Evolutionary conservation across 1,140 invertebrate species (phyloP).

Genomic region (Sesamia nonagrioides): DNA sequence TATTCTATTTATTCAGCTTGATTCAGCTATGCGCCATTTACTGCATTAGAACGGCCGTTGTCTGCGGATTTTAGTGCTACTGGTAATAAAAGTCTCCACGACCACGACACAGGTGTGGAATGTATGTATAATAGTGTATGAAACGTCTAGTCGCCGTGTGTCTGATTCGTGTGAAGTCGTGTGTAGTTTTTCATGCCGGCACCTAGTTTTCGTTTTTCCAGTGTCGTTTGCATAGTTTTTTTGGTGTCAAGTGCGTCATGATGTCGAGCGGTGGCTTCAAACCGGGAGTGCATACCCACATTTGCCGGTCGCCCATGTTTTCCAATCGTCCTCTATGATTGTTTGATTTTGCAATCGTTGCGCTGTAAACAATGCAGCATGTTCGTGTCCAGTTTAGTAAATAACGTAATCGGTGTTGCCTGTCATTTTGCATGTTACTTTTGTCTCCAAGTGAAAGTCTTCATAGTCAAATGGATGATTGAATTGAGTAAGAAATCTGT

Average conservation of each 20-base stretch:
- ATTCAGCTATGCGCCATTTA: slow-evolving; percentile 85
- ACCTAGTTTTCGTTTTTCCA: slow-evolving; percentile 69
- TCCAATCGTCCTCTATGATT: slow-evolving; percentile 34
- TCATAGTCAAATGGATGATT: not conserved
- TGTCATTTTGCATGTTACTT: slow-evolving; percentile 39
- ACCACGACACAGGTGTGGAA: slow-evolving; percentile 31
- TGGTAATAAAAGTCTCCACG: slow-evolving; percentile 37
- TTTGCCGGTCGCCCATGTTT: slow-evolving; percentile 15
- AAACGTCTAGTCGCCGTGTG: slow-evolving; percentile 53
- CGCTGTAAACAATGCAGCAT: slow-evolving; percentile 73
- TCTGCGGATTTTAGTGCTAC: slow-evolving; percentile 75
- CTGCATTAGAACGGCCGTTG: slow-evolving; percentile 80
- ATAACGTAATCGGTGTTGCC: slow-evolving; percentile 54
- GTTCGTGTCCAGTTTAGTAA: slow-evolving; percentile 73
- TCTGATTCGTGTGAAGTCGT: slow-evolving; percentile 65
- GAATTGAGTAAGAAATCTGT: slow-evolving; percentile 12
- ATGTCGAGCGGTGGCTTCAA: slow-evolving; percentile 12
- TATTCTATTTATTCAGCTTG: slow-evolving; percentile 86
- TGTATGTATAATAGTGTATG: slow-evolving; percentile 74
- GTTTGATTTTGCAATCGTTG: slow-evolving; percentile 58
- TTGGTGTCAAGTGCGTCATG: slow-evolving; percentile 63
- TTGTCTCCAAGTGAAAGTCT: slow-evolving; percentile 31
- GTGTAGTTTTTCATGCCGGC: slow-evolving; percentile 75
- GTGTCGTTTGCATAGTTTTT: slow-evolving; percentile 68
- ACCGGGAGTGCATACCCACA: slow-evolving; percentile 1